phyloP scores from a whole-genome alignment of 2,797 vertebrate species.

The Setipinna tenuifilis region DNA sequence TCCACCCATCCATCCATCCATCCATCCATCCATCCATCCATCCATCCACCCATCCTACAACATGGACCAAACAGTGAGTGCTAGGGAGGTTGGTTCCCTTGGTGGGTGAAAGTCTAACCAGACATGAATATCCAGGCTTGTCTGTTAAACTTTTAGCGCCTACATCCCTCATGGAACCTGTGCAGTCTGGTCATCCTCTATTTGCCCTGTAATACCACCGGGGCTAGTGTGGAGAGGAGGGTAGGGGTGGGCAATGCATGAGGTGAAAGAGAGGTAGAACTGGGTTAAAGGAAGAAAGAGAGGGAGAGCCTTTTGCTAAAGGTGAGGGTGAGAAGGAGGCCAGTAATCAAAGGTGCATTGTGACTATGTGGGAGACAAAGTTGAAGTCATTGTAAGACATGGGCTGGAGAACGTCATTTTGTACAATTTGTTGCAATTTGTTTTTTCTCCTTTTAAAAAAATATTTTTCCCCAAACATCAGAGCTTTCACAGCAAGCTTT shows the following conservation, averaged over 20 bases:
- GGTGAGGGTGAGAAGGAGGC: constrained; percentile 69
- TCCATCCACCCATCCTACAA: constrained; percentile 12
- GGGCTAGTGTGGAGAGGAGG: constrained; percentile 12
- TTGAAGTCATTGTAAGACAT: too few relatives aligned
- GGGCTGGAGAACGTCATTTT: too few relatives aligned
- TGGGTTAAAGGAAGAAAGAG: constrained; percentile 72
- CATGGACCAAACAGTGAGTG: not conserved
- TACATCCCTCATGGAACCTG: constrained; percentile 66
- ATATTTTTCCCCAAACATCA: not conserved
- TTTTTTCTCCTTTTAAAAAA: not conserved
- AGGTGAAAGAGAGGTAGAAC: constrained; percentile 63
- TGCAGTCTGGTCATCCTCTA: constrained; percentile 65
- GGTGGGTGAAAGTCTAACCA: constrained; percentile 55
- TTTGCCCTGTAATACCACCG: constrained; percentile 40
- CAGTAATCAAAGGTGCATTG: constrained; percentile 54
- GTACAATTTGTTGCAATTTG: too few relatives aligned
- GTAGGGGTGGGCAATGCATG: constrained; percentile 33
- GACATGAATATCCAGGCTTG: constrained; percentile 71
- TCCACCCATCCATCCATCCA: constrained; percentile 70
- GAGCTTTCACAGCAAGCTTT: not conserved
- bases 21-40: not conserved
- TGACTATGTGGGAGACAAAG: too few relatives aligned
- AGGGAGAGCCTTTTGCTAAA: constrained; percentile 51
- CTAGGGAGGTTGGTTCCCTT: not conserved
- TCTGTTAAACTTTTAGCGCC: constrained; percentile 83